Evolutionary conservation across 2,888 invertebrate genomes (phyloP), one percentile per base, ranked within the genome.

Genomic region (Noctua janthina): DNA sequence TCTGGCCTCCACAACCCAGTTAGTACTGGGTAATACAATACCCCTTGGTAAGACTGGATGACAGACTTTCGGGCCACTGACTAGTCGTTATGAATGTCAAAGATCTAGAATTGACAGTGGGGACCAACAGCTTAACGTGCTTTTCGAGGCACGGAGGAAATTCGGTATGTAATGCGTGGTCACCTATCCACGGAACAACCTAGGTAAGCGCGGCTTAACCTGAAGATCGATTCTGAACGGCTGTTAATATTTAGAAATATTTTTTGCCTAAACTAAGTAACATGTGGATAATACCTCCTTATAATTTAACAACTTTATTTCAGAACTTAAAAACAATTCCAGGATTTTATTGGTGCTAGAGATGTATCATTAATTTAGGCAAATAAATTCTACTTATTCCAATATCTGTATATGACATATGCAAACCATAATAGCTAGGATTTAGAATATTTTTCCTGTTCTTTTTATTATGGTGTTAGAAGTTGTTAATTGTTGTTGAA

Each of bases 361-460:
- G 56, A 23, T 4, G n/a, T 59, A n/a, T 59, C 11, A 59, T 11
- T 59, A 1, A 10, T 59, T 20, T 54, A 59, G 8, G 64, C 35
- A 66, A 66, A 39, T 66, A 11, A 39, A 66, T 10, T 39, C 35
- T 35, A 64, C 4, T 1, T 29, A 17, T 64, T 35, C 8, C 8
- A 1, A 35, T 64, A 17, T 35, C 4, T 64, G 35, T 64, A 1
- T 54, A 35, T 17, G 35, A 35, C 17, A 35, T 35, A 35, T 17
- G 29, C 17, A 64, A 64, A 35, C 35, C 17, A 35, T 64, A 64
- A 74, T 17, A 35, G 11, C 17, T n/a, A 69, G 7, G 49, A 23
- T 35, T 5, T 35, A 17, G 17, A 51, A 39, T n/a, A 51, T 51
- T 71, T 72, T 72, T 51, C 72, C 76, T 76, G 74, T 74, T 74